phyloP scores from a whole-genome alignment of 2,888 invertebrate genomes.

The Romanomermis culicivorax region DNA sequence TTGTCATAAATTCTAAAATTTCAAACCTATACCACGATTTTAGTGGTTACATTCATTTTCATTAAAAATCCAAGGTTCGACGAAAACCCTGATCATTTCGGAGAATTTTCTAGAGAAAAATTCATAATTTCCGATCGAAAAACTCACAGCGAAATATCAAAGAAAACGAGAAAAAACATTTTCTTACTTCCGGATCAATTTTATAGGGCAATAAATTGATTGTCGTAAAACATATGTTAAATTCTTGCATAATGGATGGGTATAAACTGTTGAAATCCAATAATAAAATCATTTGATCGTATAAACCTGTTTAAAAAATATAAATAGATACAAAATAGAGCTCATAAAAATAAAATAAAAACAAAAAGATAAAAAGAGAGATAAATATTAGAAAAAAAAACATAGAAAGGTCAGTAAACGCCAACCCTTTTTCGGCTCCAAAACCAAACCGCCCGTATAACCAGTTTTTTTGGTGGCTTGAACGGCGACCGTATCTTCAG shows the following conservation, averaged over 20 bases:
- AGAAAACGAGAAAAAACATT: no score
- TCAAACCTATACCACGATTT: background rate
- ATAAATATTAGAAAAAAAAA: background rate
- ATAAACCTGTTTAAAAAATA: constrained; percentile 43
- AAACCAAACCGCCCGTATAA: constrained; percentile 69
- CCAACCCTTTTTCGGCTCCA: constrained; percentile 76
- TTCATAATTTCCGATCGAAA: no score
- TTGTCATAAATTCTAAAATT: background rate
- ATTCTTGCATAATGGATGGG: constrained; percentile 97
- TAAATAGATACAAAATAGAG: background rate
- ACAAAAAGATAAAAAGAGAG: background rate
- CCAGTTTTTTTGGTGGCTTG: constrained; percentile 37
- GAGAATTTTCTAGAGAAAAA: no score
- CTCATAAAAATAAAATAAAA: constrained; percentile 3
- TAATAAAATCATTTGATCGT: constrained; percentile 74
- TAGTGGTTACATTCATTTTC: no score
- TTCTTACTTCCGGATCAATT: background rate
- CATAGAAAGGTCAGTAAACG: background rate
- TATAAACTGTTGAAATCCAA: constrained; percentile 99
- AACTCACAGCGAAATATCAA: no score
- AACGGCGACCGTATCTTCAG: background rate
- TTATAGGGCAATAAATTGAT: background rate
- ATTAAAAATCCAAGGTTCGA: no score
- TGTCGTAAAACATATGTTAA: constrained; percentile 96
- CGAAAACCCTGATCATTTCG: no score